phyloP scores from a whole-genome alignment of 1,140 invertebrate genomes.

The Plectrocnemia conspersa region DNA sequence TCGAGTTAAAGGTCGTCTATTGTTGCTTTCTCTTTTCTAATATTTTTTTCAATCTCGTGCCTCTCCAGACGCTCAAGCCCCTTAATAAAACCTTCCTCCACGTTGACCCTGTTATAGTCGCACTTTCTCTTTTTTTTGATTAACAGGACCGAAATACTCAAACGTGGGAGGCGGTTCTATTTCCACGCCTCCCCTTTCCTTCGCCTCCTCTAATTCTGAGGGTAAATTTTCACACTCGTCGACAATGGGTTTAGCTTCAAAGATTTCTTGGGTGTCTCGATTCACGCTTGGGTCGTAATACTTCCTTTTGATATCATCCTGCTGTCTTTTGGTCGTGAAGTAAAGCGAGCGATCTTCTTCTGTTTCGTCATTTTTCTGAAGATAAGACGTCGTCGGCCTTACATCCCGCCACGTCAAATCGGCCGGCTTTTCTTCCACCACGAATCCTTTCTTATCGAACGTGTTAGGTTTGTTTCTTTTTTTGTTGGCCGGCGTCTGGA shows the following conservation, averaged over 20 bases:
- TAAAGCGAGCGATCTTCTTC: slow-evolving; percentile 33
- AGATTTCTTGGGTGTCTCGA: slow-evolving; percentile 15
- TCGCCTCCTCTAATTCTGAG: slow-evolving; percentile 34
- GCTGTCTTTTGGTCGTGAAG: slow-evolving; percentile 38
- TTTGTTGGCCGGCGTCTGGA: slow-evolving; percentile 39
- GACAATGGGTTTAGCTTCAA: slow-evolving; percentile 44
- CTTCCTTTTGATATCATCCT: slow-evolving; percentile 27
- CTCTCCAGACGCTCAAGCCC: slow-evolving; percentile 64
- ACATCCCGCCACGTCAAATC: slow-evolving; percentile 39
- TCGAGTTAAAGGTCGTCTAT: slow-evolving; percentile 23
- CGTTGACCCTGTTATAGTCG: slow-evolving; percentile 42
- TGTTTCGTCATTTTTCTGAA: not conserved
- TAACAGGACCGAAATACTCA: slow-evolving; percentile 57
- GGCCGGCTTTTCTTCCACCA: slow-evolving; percentile 27
- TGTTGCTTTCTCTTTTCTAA: slow-evolving; percentile 24
- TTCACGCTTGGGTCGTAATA: slow-evolving; percentile 31
- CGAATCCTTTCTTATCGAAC: slow-evolving; percentile 42
- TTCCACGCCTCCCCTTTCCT: slow-evolving; percentile 45
- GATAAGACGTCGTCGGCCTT: slow-evolving; percentile 33
- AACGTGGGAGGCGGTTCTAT: slow-evolving; percentile 61
- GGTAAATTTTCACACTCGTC: slow-evolving; percentile 43
- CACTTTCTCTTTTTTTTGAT: slow-evolving; percentile 42
- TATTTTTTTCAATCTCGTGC: slow-evolving; percentile 52
- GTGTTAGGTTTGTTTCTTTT: slow-evolving; percentile 31
- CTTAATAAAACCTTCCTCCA: slow-evolving; percentile 61